These are phyloP conservation scores for Leptonema lineaticorne DNA, from an alignment of 1,140 invertebrate species.

Conservation along the genomic window DNA sequence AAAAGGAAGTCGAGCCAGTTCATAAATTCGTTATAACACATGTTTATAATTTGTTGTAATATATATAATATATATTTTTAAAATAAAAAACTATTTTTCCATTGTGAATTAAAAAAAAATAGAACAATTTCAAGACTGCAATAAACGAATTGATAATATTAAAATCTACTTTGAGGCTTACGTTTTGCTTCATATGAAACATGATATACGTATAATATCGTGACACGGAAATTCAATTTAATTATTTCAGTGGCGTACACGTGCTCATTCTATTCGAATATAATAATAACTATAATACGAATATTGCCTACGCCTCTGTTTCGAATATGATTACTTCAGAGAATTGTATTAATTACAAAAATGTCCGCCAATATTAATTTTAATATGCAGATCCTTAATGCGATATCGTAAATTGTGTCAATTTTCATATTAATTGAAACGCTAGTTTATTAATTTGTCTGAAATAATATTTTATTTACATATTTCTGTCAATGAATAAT, in stretches of 20 bases:
- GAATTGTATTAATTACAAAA: neutral
- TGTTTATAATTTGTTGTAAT: neutral
- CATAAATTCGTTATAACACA: no score
- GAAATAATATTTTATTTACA: no score
- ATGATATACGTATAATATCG: neutral
- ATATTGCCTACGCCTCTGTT: neutral
- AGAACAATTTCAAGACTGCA: neutral
- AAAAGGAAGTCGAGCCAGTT: no score
- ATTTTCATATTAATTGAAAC: no score
- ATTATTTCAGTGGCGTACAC: neutral
- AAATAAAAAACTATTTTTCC: neutral
- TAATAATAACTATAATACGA: no score
- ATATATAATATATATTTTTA: neutral
- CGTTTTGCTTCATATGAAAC: slow-evolving; percentile 1
- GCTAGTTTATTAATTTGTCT: no score
- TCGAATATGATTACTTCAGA: neutral
- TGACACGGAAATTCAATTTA: slow-evolving; percentile 3
- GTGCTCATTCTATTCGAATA: neutral
- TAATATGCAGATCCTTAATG: no score
- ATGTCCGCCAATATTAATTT: no score
- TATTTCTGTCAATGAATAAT: no score
- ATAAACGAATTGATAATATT: neutral
- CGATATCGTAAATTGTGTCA: no score
- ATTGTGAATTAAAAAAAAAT: neutral
- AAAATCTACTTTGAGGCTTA: no score